Percentiles rank a stretch among this genome's conserved stretches.
Evolutionary conservation across 1,140 invertebrate genomes (phyloP).

Genomic region (Theocolax elegans): DNA sequence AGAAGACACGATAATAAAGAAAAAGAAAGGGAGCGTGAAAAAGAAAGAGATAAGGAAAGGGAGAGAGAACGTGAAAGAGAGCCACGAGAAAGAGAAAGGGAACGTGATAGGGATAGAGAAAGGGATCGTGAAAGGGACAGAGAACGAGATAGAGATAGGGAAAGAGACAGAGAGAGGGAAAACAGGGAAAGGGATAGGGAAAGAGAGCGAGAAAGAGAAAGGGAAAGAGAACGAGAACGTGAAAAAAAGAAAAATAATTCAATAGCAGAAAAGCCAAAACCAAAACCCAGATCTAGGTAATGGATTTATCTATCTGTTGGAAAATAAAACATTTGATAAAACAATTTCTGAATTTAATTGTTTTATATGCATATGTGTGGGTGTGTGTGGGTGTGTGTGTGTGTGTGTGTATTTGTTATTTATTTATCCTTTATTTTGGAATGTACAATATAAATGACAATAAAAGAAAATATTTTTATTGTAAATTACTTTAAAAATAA

Average conservation of each 20-base stretch:
- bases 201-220: slow-evolving; percentile 44
- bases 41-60: slow-evolving; percentile 65
- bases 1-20: slow-evolving; percentile 68
- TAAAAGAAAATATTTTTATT: too few species aligned
- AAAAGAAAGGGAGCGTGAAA: slow-evolving; percentile 67
- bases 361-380: too few species aligned
- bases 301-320: too few species aligned
- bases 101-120: slow-evolving; percentile 63
- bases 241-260: slow-evolving; percentile 67
- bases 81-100: slow-evolving; percentile 60
- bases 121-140: slow-evolving; percentile 46
- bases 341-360: too few species aligned
- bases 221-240: slow-evolving; percentile 27
- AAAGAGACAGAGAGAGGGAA: slow-evolving; percentile 62
- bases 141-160: slow-evolving; percentile 65
- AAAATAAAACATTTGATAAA: too few species aligned
- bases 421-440: too few species aligned
- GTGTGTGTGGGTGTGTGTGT: too few species aligned
- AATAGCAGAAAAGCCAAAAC: slow-evolving; percentile 72
- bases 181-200: slow-evolving; percentile 55
- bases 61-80: slow-evolving; percentile 56
- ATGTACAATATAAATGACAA: too few species aligned
- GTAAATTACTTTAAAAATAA: too few species aligned
- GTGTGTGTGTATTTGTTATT: too few species aligned
- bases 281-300: slow-evolving; percentile 70